Percentiles rank a stretch among this genome's conserved stretches.
These are phyloP conservation scores for Pantherophis alleghaniensis DNA, from an alignment of 2,797 vertebrate species.

Conservation along the genomic window DNA sequence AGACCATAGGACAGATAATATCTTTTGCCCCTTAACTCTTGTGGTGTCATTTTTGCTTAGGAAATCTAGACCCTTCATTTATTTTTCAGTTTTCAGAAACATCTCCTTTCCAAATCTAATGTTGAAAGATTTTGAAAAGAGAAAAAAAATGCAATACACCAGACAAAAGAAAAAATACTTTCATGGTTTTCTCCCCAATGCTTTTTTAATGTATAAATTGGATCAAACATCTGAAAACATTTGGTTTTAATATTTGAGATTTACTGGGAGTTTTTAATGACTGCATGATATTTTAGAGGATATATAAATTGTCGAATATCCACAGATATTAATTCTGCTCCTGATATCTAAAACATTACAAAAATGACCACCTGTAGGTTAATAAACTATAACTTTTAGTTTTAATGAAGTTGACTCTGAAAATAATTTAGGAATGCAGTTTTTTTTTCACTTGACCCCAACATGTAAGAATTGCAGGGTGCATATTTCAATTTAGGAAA, in stretches of 20 bases:
- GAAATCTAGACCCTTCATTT: constrained; percentile 34
- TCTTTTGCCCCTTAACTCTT: constrained; percentile 9
- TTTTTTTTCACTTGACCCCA: neutral
- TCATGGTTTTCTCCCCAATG: constrained; percentile 13
- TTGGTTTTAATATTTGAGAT: neutral
- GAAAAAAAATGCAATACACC: constrained; percentile 10
- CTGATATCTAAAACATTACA: neutral
- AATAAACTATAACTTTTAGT: neutral
- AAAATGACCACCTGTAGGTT: neutral
- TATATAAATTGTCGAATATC: neutral
- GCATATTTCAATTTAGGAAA: neutral
- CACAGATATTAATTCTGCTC: neutral
- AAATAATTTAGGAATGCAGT: neutral
- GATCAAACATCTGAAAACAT: constrained; percentile 20
- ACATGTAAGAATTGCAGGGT: neutral
- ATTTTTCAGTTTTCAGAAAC: constrained; percentile 45
- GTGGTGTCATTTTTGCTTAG: constrained; percentile 6
- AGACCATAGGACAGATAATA: neutral
- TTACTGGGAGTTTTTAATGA: neutral
- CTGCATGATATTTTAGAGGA: neutral
- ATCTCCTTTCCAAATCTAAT: constrained; percentile 58
- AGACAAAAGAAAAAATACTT: constrained; percentile 32
- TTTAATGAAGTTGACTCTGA: neutral
- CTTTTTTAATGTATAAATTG: neutral
- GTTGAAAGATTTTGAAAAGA: constrained; percentile 49